These are phyloP conservation scores for Sphenopsis melanotis DNA, from an alignment of 2,797 vertebrate genomes.

Conservation along the genomic window DNA sequence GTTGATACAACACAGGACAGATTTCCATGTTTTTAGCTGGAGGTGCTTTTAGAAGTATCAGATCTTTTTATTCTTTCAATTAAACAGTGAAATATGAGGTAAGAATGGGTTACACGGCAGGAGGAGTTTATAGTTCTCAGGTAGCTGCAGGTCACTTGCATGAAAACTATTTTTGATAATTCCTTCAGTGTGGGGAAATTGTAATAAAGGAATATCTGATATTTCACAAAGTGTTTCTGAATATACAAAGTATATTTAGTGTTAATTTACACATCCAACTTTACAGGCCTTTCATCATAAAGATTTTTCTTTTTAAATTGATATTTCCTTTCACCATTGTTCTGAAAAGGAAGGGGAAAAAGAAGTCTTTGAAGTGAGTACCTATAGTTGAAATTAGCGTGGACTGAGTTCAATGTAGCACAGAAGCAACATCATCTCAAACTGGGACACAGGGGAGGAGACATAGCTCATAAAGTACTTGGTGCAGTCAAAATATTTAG, in stretches of 20 bases:
- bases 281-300: not conserved
- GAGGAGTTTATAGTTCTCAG: not conserved
- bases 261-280: not conserved
- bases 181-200: not conserved
- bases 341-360: not conserved
- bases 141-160: not conserved
- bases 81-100: not conserved
- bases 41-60: not conserved
- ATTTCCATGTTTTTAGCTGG: not conserved
- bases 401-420: not conserved
- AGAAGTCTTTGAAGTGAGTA: not conserved
- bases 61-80: not conserved
- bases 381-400: not conserved
- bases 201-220: not conserved
- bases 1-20: not conserved
- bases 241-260: not conserved
- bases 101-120: not conserved
- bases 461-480: not conserved
- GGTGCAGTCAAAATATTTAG: not conserved
- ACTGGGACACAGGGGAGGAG: not conserved
- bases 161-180: not conserved
- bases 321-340: not conserved
- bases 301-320: not conserved
- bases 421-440: not conserved
- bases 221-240: not conserved